These are phyloP conservation scores for Drosophila sturtevanti DNA, from an alignment of 1,140 invertebrate species.

Conservation along the genomic window DNA sequence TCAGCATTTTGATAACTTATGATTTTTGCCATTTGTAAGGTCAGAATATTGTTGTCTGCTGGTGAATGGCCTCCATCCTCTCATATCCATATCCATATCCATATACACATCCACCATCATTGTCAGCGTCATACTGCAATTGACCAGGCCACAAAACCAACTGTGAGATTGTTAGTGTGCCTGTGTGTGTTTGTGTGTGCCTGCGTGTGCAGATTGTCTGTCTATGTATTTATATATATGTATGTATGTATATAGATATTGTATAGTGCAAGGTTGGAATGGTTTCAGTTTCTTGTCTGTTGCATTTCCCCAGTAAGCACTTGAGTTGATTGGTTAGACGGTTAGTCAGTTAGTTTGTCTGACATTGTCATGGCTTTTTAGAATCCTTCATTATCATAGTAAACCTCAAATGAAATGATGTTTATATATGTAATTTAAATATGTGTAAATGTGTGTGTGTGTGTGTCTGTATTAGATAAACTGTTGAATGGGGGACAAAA, in stretches of 20 bases:
- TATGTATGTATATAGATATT: slow-evolving; percentile 18
- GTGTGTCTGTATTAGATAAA: neutral
- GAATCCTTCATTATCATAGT: slow-evolving; percentile 1
- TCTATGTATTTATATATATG: neutral
- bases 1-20: slow-evolving; percentile 50
- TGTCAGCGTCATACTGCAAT: slow-evolving; percentile 19
- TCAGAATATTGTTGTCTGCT: slow-evolving; percentile 17
- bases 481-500: neutral
- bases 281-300: neutral
- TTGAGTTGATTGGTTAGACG: neutral
- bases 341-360: neutral
- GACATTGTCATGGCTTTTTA: slow-evolving; percentile 20
- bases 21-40: slow-evolving; percentile 31
- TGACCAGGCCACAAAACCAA: slow-evolving; percentile 1
- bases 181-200: neutral
- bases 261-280: neutral
- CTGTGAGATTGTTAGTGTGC: neutral
- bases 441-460: neutral
- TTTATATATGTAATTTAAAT: slow-evolving; percentile 21
- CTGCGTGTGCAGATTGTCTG: neutral
- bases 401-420: slow-evolving; percentile 4
- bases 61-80: slow-evolving; percentile 9
- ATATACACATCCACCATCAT: neutral
- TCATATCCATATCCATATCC: neutral
- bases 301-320: neutral